Evolutionary conservation across 1,140 invertebrate species (phyloP).

Genomic region (Ceratina japonica): DNA sequence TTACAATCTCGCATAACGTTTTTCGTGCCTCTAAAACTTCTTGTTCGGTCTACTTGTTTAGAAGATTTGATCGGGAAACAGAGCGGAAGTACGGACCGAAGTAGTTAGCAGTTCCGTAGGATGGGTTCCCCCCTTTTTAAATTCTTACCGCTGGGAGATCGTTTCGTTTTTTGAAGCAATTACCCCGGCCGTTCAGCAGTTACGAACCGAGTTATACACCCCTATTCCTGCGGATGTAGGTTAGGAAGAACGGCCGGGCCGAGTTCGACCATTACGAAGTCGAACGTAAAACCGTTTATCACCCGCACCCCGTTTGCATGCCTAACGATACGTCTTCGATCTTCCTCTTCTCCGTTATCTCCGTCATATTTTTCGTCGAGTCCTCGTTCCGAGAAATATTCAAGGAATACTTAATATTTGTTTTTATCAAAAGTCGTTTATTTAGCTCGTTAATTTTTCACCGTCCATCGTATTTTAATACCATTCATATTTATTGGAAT

Average conservation of each 20-base stretch:
- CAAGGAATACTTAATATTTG: too few relatives aligned
- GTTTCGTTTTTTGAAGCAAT: constrained; percentile 11
- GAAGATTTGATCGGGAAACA: too few relatives aligned
- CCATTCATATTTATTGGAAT: too few relatives aligned
- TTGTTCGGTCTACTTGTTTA: too few relatives aligned
- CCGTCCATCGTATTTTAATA: too few relatives aligned
- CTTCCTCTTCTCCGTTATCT: not conserved
- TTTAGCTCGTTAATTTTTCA: too few relatives aligned
- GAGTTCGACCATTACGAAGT: constrained; percentile 27
- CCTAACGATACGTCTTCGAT: constrained; percentile 39
- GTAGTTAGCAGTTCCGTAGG: too few relatives aligned
- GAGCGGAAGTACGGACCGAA: too few relatives aligned
- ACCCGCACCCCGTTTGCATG: constrained; percentile 24
- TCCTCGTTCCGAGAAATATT: not conserved
- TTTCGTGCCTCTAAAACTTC: too few relatives aligned
- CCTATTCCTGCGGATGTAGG: constrained; percentile 29
- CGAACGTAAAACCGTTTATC: constrained; percentile 53
- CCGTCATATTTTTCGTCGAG: not conserved
- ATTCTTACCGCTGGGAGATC: too few relatives aligned
- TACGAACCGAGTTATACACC: constrained; percentile 6
- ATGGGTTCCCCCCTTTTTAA: not conserved
- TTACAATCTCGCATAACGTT: too few relatives aligned
- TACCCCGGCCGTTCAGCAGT: constrained; percentile 7
- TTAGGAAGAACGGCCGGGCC: constrained; percentile 22
- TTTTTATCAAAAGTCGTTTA: too few relatives aligned